Evolutionary conservation across 2,113 vertebrate genomes (phyloP).

Genomic region (Oxyruncus cristatus): DNA sequence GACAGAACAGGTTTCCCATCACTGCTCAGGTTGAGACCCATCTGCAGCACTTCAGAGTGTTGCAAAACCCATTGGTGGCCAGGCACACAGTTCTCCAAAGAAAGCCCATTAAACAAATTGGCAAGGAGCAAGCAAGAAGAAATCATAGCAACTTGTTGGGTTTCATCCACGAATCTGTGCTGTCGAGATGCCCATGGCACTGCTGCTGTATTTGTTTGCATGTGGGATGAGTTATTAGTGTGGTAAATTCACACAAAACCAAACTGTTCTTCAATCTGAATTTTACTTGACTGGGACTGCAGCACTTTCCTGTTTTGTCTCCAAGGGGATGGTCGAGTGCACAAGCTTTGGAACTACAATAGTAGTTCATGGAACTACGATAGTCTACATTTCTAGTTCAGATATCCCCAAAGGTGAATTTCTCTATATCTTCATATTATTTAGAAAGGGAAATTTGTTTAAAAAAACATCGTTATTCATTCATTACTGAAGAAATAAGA

Average conservation of each 20-base stretch:
- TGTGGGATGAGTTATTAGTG: conserved; percentile 2
- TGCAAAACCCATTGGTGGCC: background rate
- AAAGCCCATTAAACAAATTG: background rate
- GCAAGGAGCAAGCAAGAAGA: background rate
- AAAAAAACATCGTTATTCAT: background rate
- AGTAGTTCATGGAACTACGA: background rate
- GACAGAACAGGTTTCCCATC: background rate
- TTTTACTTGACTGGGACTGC: background rate
- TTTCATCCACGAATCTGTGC: background rate
- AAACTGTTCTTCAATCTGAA: background rate
- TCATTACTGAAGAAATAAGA: background rate
- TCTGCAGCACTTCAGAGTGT: background rate
- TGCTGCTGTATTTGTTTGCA: background rate
- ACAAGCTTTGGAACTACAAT: background rate
- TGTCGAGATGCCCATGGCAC: background rate
- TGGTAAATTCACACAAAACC: background rate
- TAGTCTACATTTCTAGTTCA: background rate
- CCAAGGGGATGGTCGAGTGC: background rate
- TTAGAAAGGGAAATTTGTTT: background rate
- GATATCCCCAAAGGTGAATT: background rate
- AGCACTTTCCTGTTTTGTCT: background rate
- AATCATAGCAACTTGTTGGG: background rate
- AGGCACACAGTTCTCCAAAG: background rate
- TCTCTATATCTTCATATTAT: background rate
- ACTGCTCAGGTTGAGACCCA: background rate